Evolutionary conservation across 1,140 invertebrate genomes (phyloP).

Genomic region (Sarcophaga peregrina): DNA sequence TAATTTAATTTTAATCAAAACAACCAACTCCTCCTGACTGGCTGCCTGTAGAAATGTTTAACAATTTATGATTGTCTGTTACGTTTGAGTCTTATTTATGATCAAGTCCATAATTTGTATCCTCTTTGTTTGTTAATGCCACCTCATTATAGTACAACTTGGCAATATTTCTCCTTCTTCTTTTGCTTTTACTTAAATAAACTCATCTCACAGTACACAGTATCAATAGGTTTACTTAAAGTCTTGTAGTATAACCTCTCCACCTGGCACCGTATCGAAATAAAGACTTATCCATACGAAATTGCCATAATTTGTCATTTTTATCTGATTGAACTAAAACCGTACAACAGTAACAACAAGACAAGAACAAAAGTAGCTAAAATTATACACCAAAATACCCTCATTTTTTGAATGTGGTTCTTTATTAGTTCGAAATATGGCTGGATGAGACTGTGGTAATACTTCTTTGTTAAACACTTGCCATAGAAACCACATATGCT

Average conservation of each 20-base stretch:
- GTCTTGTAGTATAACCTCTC: background rate
- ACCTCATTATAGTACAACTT: background rate
- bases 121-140: background rate
- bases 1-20: too few relatives aligned
- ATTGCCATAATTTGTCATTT: conserved; percentile 17
- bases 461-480: background rate
- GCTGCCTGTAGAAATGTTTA: too few relatives aligned
- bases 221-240: background rate
- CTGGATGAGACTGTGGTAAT: background rate
- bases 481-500: background rate
- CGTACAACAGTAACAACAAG: background rate
- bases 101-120: background rate
- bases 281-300: background rate
- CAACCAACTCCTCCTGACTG: too few relatives aligned
- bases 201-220: too few relatives aligned
- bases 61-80: too few relatives aligned
- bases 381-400: background rate
- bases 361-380: background rate
- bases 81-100: background rate
- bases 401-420: conserved; percentile 2
- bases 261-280: background rate
- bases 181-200: too few relatives aligned
- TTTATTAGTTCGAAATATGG: background rate
- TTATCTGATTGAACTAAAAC: conserved; percentile 25
- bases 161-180: too few relatives aligned